Evolutionary conservation across 1,140 invertebrate genomes (phyloP), one percentile per base, ranked within the genome.

Genomic region (Pygmarrhopalites habei): DNA sequence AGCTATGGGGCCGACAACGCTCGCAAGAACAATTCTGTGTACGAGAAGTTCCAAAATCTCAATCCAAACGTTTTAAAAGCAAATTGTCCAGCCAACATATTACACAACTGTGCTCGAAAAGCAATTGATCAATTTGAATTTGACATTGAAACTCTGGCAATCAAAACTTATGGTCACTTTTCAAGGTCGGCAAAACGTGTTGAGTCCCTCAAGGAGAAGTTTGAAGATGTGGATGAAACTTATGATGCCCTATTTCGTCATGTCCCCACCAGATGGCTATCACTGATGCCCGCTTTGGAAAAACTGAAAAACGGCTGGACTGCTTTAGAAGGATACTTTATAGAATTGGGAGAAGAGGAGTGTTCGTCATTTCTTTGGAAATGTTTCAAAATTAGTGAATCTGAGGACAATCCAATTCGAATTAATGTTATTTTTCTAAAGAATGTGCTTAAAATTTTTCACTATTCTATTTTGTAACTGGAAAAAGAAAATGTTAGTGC

Each of bases 71-170:
- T 23, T 12, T 10, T 49, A 12, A 21, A 12, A 10, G 46, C 46
- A 10, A 49, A 49, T 23, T 49, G 46, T 21, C 12, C 12, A 23
- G 12, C 5, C 46, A 73, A 75, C 64, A 71, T 74, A 60, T 60
- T 75, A 25, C 72, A 75, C 66, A 75, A 76, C 64, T 30, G 62
- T 49, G 63, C 71, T 19, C 67, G 74, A 72, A 70, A 46, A n/a
- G 66, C 72, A 29, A 64, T 59, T 49, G 68, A 75, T 68, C 56
- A 25, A 1, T 64, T 75, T 29, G 72, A 71, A 51, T 57, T 74
- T 62, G 71, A 73, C 44, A 28, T 72, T 21, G 67, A 74, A 56
- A 51, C 41, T 7, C 56, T 73, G 23, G 67, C 70, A 41, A 28
- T 66, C 3, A 74, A 74, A 66, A 65, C 73, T 35, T 73, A 66